Base-by-base conservation (phyloP, 2,888 invertebrate genomes). In the Lepidocyrtinus sp. region DNA sequence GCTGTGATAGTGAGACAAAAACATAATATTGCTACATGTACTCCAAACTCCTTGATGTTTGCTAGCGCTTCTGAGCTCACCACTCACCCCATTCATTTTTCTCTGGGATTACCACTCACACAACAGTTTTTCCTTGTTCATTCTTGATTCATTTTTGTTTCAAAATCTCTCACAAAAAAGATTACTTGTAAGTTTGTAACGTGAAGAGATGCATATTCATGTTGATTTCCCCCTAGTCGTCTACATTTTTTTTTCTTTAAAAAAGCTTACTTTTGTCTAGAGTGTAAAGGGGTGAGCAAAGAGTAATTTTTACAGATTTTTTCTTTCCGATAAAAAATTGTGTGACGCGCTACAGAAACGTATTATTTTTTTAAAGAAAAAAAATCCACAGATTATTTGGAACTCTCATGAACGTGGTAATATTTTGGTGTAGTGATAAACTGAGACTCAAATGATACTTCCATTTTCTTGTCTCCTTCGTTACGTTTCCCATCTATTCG, bases 251-350 rank as follows among this genome's bases (percentile, higher is more conserved):
- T 71, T 36, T 63, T 26, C 50, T 50, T 63, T 26, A 17, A 21
- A 75, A 69, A 64, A 64, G 36, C 63, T 67, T 19, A 21, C 19
- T 65, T 64, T 76, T 70, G 46, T 71, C 67, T 70, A 46, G 59
- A 12, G 36, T 61, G 62, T 19, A 19, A 5, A 71, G 63, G 3
- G 45, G 45, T 63, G 68, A 65, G 73, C 59, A 67, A 62, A 26
- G 27, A 63, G 72, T 27, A 78, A 63, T 68, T 73, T 78, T 73
- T 72, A 67, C 21, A 61, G 72, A 72, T 72, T 72, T 71, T 69
- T 67, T 36, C 36, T 68, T 22, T 72, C 25, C 50, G 77, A 77
- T 71, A 36, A 36, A 36, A 36, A 71, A 74, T 27, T 36, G 21
- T 45, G 21, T 46, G 62, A 45, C 62, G 45, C 62, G 22, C 26